Conservation (phyloP, 2,888 invertebrate genomes). For the Cerceris ruficornis region DNA sequence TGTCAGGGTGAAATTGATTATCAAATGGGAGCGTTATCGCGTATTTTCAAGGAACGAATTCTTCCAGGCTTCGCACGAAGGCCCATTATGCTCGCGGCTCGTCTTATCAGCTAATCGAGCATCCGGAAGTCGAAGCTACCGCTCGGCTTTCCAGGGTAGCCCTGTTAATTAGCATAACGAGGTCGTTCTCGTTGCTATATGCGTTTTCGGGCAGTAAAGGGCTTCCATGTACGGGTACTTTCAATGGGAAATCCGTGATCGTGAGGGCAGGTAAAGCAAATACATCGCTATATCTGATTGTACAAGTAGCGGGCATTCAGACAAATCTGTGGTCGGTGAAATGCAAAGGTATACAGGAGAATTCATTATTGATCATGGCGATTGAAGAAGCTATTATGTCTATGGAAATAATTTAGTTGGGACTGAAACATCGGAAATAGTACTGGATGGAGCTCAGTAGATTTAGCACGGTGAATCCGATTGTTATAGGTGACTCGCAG, state of each 20-base stretch:
- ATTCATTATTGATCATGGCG: no score
- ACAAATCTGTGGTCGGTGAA: background rate
- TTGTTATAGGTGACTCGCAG: no score
- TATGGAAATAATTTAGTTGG: background rate
- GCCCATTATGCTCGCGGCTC: conserved; percentile 26
- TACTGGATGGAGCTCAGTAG: no score
- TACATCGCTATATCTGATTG: background rate
- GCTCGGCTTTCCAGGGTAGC: conserved; percentile 28
- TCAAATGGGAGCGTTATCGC: background rate
- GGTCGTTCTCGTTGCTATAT: conserved; percentile 33
- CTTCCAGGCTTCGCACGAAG: conserved; percentile 8
- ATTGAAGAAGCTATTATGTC: background rate
- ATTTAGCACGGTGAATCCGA: no score
- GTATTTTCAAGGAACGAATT: conserved; percentile 21
- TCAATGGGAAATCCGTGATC: conserved; percentile 26
- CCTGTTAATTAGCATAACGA: conserved; percentile 61
- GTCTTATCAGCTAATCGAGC: conserved; percentile 48
- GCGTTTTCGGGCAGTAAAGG: conserved; percentile 38
- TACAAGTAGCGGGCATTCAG: background rate
- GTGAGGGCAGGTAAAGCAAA: conserved; percentile 5
- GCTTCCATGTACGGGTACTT: conserved; percentile 3
- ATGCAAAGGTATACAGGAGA: background rate
- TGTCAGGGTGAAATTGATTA: background rate
- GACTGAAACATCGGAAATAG: no score
- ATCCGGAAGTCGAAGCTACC: conserved; percentile 44